Percentiles rank a stretch among this genome's conserved stretches.
Evolutionary conservation across 2,888 invertebrate genomes (phyloP).

Genomic region (Cheilosia grossa): DNA sequence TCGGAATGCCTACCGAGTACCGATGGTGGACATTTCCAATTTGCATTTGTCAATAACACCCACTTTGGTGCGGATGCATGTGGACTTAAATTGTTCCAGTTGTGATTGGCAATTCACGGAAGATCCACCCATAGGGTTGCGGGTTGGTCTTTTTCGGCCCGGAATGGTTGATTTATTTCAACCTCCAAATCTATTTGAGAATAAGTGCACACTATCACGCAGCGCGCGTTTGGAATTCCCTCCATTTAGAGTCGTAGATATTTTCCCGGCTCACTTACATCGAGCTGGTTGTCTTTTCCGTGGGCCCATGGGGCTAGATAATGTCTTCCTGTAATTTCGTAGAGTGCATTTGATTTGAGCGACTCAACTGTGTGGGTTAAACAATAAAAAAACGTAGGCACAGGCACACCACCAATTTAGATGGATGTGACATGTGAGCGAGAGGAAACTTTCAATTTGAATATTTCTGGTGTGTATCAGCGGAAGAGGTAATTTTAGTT

Average conservation of each 20-base stretch:
- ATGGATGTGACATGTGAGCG: background rate
- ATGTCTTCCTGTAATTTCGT: constrained; percentile 55
- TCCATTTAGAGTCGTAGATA: constrained; percentile 31
- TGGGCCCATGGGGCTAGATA: constrained; percentile 7
- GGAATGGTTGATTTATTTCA: background rate
- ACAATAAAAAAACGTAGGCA: background rate
- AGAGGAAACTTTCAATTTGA: constrained; percentile 43
- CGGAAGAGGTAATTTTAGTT: constrained; percentile 29
- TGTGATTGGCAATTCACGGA: constrained; percentile 20
- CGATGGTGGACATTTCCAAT: constrained; percentile 5
- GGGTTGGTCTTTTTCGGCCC: background rate
- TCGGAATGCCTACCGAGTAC: background rate
- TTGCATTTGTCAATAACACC: constrained; percentile 45
- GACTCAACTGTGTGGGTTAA: constrained; percentile 14
- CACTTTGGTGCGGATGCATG: constrained; percentile 1
- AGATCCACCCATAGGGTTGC: background rate
- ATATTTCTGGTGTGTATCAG: background rate
- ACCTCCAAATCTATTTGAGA: background rate
- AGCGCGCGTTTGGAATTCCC: constrained; percentile 7
- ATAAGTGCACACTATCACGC: constrained; percentile 6
- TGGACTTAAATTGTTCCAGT: constrained; percentile 15
- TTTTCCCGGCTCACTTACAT: constrained; percentile 40
- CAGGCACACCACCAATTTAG: constrained; percentile 11
- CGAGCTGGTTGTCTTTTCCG: constrained; percentile 4
- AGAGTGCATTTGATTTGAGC: constrained; percentile 5